Evolutionary conservation across 1,140 invertebrate genomes (phyloP).

Genomic region (Pygmarrhopalites habei): DNA sequence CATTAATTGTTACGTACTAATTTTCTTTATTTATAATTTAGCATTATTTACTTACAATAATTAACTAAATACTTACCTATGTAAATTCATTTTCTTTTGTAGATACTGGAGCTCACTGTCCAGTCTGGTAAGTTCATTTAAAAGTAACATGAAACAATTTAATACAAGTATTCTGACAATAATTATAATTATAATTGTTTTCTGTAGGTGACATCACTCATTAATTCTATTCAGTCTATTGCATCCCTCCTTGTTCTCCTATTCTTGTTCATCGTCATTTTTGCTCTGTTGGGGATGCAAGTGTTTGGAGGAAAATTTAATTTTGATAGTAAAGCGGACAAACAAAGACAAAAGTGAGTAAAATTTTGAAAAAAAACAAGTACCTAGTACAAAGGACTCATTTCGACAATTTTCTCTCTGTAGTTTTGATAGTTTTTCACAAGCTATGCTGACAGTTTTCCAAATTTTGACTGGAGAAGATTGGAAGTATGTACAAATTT

Average conservation of each 20-base stretch:
- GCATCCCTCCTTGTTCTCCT: conserved; percentile 91
- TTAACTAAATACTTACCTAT: no score
- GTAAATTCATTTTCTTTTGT: conserved; percentile 40
- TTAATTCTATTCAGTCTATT: conserved; percentile 98
- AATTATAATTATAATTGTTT: no score
- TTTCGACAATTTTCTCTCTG: no score
- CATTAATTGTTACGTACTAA: no score
- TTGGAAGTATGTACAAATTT: no score
- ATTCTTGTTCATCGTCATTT: conserved; percentile 99
- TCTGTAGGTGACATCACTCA: conserved; percentile 89
- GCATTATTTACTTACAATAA: neutral
- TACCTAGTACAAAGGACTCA: no score
- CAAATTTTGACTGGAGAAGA: conserved; percentile 99
- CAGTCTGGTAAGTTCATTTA: no score
- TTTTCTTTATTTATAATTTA: no score
- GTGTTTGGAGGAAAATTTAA: conserved; percentile 91
- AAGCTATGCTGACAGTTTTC: conserved; percentile 95
- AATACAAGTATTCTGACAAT: no score
- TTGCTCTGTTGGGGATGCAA: conserved; percentile 97
- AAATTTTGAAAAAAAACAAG: no score
- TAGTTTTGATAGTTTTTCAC: conserved; percentile 98
- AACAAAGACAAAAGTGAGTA: conserved; percentile 88
- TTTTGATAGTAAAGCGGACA: conserved; percentile 69
- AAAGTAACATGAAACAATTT: no score
- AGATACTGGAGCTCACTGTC: conserved; percentile 97